These are phyloP conservation scores for Daboia siamensis DNA, from an alignment of 2,113 vertebrate genomes.

Conservation along the genomic window DNA sequence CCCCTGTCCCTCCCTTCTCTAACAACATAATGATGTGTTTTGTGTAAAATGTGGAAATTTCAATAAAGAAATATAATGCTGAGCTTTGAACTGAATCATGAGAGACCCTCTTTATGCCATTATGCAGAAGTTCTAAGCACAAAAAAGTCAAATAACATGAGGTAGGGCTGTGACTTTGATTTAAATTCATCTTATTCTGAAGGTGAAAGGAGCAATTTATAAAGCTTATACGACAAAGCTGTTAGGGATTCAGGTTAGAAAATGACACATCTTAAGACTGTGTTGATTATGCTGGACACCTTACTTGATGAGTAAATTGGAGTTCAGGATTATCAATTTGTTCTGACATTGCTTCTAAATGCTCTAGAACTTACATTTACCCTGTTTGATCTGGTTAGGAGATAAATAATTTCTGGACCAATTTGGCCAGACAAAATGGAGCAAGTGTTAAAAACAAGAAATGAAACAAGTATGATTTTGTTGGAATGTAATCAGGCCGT, in stretches of 20 bases:
- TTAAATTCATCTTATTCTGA: slow-evolving; percentile 25
- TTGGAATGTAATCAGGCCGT: no score
- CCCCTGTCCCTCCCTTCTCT: not conserved
- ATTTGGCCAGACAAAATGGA: slow-evolving; percentile 7
- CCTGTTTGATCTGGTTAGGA: slow-evolving; percentile 9
- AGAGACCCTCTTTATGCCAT: not conserved
- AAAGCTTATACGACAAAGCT: slow-evolving; percentile 14
- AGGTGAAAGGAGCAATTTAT: slow-evolving; percentile 27
- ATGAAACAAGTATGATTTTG: not conserved
- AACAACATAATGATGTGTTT: slow-evolving; percentile 1
- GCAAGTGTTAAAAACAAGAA: not conserved
- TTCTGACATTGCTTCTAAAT: slow-evolving; percentile 7
- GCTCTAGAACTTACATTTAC: not conserved
- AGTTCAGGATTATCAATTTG: slow-evolving; percentile 17
- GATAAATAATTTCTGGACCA: slow-evolving; percentile 14
- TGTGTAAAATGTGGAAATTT: not conserved
- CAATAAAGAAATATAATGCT: not conserved
- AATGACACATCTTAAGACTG: slow-evolving; percentile 18
- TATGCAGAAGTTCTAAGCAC: slow-evolving; percentile 3
- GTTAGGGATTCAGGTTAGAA: slow-evolving; percentile 10
- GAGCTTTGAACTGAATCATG: slow-evolving; percentile 18
- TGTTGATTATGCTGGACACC: slow-evolving; percentile 24
- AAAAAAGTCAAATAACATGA: not conserved
- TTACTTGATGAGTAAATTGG: slow-evolving; percentile 22
- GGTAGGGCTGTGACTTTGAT: slow-evolving; percentile 9